Conservation (phyloP, 2,797 vertebrate species). For the Gymnoscopelus microlampas region DNA sequence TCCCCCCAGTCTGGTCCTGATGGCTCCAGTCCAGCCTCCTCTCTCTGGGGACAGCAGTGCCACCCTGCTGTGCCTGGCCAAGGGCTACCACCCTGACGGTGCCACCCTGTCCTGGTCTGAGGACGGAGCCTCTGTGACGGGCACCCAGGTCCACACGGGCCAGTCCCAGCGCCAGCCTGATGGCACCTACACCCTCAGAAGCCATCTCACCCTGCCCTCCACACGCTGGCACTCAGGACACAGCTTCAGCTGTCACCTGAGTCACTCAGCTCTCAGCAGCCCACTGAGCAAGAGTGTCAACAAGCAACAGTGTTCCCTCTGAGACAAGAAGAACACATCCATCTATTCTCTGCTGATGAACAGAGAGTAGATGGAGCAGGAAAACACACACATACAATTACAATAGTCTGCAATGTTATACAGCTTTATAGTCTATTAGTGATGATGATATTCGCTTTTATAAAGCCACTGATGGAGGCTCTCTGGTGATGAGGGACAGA, state of each 20-base stretch:
- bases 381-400: no score
- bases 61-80: constrained; percentile 66
- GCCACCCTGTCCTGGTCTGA: constrained; percentile 58
- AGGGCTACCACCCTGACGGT: constrained; percentile 54
- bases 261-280: constrained; percentile 22
- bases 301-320: constrained; percentile 23
- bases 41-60: constrained; percentile 32
- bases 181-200: constrained; percentile 61
- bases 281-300: constrained; percentile 40
- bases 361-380: no score
- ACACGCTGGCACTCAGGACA: constrained; percentile 41
- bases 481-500: no score
- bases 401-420: no score
- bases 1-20: constrained; percentile 56
- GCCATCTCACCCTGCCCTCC: constrained; percentile 55
- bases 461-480: no score
- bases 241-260: constrained; percentile 28
- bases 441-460: no score
- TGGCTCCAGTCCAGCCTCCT: constrained; percentile 53
- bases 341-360: no score
- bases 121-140: not conserved
- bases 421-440: no score
- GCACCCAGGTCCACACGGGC: constrained; percentile 42
- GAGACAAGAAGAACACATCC: not conserved
- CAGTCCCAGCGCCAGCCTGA: constrained; percentile 46